phyloP scores from a whole-genome alignment of 2,113 vertebrate species.

The Heteronetta atricapilla region DNA sequence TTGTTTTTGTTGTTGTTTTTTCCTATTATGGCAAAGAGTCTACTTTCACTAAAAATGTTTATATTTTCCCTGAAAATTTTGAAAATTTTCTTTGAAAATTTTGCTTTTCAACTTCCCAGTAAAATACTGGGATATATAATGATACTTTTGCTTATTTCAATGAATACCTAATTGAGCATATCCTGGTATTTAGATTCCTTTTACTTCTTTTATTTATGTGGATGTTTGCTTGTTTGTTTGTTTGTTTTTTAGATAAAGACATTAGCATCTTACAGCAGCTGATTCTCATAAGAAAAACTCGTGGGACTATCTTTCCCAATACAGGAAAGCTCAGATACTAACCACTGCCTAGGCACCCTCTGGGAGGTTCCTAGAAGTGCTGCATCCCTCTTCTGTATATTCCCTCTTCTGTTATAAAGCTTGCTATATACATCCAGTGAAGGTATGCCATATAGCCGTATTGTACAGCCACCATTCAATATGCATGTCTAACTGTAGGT shows the following conservation, averaged over 20 bases:
- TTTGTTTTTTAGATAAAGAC: not conserved
- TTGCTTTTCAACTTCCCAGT: too few species aligned
- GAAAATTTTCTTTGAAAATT: not conserved
- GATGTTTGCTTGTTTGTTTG: not conserved
- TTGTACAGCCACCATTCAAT: not conserved
- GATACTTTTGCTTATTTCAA: not conserved
- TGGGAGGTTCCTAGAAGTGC: not conserved
- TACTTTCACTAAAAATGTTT: not conserved
- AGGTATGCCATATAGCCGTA: not conserved
- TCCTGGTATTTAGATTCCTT: not conserved
- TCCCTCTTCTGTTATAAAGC: not conserved
- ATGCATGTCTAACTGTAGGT: rapidly evolving
- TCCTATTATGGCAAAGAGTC: not conserved
- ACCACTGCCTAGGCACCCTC: not conserved
- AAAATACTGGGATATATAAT: too few species aligned
- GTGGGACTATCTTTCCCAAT: not conserved
- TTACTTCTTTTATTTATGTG: not conserved
- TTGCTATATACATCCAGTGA: not conserved
- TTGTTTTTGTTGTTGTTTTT: not conserved
- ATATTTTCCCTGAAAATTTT: not conserved
- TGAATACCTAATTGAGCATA: not conserved
- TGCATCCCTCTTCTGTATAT: not conserved
- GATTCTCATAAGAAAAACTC: not conserved
- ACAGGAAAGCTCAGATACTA: not conserved
- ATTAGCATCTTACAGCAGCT: not conserved